Percentiles rank a stretch among this genome's conserved stretches.
phyloP scores from a whole-genome alignment of 2,797 vertebrate genomes.

The Serranus cabrilla region DNA sequence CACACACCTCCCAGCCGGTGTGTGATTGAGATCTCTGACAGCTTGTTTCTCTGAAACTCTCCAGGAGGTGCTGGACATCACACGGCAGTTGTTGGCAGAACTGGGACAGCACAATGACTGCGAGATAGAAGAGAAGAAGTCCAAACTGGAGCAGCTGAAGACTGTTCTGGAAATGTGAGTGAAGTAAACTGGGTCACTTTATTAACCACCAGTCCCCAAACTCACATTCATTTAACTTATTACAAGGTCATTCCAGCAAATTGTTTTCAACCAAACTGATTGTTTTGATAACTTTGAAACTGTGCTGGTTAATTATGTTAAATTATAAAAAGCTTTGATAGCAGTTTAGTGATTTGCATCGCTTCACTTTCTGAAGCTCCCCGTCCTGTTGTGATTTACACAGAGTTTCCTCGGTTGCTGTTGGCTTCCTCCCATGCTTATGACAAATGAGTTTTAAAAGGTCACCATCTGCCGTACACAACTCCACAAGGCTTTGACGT shows the following conservation, averaged over 20 bases:
- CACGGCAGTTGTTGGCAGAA: conserved; percentile 92
- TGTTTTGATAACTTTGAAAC: not conserved
- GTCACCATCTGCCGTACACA: conserved; percentile 10
- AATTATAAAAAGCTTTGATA: not conserved
- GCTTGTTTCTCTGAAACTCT: conserved; percentile 22
- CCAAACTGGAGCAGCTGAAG: conserved; percentile 97
- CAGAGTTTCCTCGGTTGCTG: conserved; percentile 5
- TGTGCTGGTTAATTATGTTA: too few relatives aligned
- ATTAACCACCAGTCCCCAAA: conserved; percentile 1
- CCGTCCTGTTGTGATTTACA: not conserved
- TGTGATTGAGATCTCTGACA: not conserved
- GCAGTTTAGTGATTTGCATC: not conserved
- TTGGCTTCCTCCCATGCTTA: not conserved
- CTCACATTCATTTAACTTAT: conserved; percentile 5
- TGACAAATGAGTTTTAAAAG: conserved; percentile 22
- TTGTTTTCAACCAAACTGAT: conserved; percentile 3
- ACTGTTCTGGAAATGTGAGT: conserved; percentile 98
- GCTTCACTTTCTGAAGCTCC: not conserved
- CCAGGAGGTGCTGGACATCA: conserved; percentile 98
- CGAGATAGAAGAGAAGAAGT: conserved; percentile 96
- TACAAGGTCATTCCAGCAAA: conserved; percentile 11
- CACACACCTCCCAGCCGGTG: not conserved
- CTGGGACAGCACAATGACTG: conserved; percentile 90
- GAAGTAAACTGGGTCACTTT: conserved; percentile 47
- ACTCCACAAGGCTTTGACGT: not conserved